Evolutionary conservation across 2,113 vertebrate species (phyloP).

Genomic region (Trogon melanurus): DNA sequence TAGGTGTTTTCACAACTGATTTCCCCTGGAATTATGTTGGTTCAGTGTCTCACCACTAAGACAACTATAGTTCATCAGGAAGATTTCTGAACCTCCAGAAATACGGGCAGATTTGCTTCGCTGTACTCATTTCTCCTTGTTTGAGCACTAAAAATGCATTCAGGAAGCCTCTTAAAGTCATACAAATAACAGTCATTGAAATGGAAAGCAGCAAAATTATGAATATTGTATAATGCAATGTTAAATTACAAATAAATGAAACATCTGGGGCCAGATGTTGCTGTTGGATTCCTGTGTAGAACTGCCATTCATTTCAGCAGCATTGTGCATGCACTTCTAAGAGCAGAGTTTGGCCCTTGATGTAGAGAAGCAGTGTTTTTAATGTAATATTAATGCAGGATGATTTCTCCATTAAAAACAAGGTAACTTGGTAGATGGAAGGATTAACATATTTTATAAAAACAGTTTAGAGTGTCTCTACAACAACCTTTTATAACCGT

Average conservation of each 20-base stretch:
- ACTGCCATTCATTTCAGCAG: conserved; percentile 22
- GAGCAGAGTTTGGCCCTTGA: background rate
- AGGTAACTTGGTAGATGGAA: background rate
- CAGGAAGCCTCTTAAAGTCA: conserved; percentile 40
- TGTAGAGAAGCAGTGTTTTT: conserved; percentile 1
- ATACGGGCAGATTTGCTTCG: background rate
- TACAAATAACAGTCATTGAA: conserved; percentile 62
- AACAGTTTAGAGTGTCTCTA: background rate
- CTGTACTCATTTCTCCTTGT: conserved; percentile 11
- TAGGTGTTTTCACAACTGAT: background rate
- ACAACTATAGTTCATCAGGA: background rate
- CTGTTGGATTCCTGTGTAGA: conserved; percentile 12
- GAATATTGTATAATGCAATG: conserved; percentile 59
- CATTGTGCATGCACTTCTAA: background rate
- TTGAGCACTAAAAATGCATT: background rate
- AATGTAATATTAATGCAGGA: conserved; percentile 43
- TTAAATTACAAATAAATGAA: conserved; percentile 65
- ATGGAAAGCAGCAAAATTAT: conserved; percentile 65
- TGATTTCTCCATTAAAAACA: conserved; percentile 31
- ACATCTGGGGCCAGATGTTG: conserved; percentile 67
- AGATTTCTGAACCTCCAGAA: conserved; percentile 29
- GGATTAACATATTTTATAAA: conserved; percentile 30
- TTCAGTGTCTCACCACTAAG: background rate
- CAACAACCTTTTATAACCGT: background rate
- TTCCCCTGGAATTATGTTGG: background rate